phyloP scores from a whole-genome alignment of 2,113 vertebrate species.

The Promerops cafer region DNA sequence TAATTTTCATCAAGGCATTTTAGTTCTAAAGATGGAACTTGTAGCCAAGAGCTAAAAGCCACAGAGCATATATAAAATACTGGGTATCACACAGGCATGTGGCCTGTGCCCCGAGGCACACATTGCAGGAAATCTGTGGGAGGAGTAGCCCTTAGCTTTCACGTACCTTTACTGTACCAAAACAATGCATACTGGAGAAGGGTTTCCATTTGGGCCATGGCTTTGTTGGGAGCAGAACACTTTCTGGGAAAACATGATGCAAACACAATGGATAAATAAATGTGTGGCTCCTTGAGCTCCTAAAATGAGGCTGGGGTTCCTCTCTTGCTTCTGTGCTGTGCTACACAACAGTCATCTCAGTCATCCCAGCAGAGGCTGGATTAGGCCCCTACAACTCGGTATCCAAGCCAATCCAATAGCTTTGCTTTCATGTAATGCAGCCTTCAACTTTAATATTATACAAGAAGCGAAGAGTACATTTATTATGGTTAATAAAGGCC shows the following conservation, averaged over 20 bases:
- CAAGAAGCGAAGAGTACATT: not conserved
- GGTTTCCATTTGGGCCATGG: not conserved
- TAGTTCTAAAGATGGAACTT: not conserved
- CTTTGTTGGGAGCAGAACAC: not conserved
- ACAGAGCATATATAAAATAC: too few relatives aligned
- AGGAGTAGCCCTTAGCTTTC: not conserved
- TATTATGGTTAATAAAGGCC: not conserved
- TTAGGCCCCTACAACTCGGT: not conserved
- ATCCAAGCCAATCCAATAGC: not conserved
- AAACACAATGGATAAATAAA: not conserved
- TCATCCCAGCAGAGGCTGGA: not conserved
- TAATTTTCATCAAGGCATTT: not conserved
- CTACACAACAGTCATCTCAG: not conserved
- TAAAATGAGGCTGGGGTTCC: not conserved
- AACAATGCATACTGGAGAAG: accelerated
- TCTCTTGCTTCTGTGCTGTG: not conserved
- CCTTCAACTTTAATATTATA: not conserved
- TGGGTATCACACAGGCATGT: not conserved
- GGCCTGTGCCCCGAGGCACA: not conserved
- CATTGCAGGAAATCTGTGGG: not conserved
- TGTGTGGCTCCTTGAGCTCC: not conserved
- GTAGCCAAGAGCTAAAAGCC: not conserved
- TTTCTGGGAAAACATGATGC: not conserved
- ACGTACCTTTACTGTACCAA: not conserved
- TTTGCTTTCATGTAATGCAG: not conserved